Base-by-base conservation (phyloP, 2,888 invertebrate species). In the Esperia sulphurella region DNA sequence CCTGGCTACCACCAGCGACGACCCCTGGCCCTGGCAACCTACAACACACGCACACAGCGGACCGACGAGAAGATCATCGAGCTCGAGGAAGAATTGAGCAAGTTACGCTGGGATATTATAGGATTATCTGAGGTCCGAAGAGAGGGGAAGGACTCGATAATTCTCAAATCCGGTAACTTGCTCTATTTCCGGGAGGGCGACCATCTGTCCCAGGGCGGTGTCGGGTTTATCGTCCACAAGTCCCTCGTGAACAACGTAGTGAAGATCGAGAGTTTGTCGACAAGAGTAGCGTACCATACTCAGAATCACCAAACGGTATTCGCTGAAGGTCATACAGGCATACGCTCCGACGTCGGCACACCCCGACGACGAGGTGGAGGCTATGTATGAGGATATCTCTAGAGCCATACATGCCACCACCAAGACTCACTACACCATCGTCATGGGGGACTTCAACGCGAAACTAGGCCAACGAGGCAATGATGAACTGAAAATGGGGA, bases 331-430 rank as follows among this genome's bases (percentile, higher is more conserved):
- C 12, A 13, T 41, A 14, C 46, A 46, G 33, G 46, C 30, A 0
- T 46, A 46, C 29, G 46, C 46, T 6, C 46, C 46, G 29, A 41
- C 41, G 8, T 46, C 41, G 37, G 21, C 31, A 14, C 41, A 46
- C 12, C 14, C 41, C 3, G 45, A 45, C 21, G 45, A 45, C 14
- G 40, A 45, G 30, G 31, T 45, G 13, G 45, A 39, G 10, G 39
- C 9, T 2, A 14, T 45, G 10, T 45, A 39, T 30, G 45, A 45
- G 30, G 39, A 45, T n/a, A 21, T 45, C 9, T 8, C 9, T 6
- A 41, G 28, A n/a, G 41, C n/a, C n/a, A n/a, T n/a, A n/a, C n/a
- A n/a, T n/a, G n/a, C n/a, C n/a, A n/a, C 39, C 14, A 30, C 6
- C n/a, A n/a, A n/a, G n/a, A n/a, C n/a, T n/a, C n/a, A n/a, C n/a